phyloP scores from a whole-genome alignment of 2,888 invertebrate genomes.

The Agonum fuliginosum region DNA sequence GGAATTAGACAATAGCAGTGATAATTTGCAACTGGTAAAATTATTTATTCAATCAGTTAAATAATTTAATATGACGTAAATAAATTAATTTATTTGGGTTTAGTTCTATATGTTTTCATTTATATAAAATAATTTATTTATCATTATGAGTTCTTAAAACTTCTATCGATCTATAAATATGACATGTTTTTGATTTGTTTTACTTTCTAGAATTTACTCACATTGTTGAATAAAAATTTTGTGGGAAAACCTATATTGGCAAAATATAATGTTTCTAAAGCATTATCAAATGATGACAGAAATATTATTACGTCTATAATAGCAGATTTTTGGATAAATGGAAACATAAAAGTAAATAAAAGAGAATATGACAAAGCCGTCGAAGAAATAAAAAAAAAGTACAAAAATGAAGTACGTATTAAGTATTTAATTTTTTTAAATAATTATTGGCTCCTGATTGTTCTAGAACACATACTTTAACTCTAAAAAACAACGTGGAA shows the following conservation, averaged over 20 bases:
- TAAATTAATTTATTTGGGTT: too few relatives aligned
- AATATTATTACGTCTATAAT: not conserved
- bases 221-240: not conserved
- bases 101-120: too few relatives aligned
- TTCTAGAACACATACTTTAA: not conserved
- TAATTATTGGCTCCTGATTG: not conserved
- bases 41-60: too few relatives aligned
- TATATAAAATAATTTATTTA: too few relatives aligned
- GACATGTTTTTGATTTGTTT: not conserved
- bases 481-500: not conserved
- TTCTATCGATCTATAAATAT: too few relatives aligned
- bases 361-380: not conserved
- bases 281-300: not conserved
- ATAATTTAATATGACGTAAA: too few relatives aligned
- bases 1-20: too few relatives aligned
- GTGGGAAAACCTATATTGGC: not conserved
- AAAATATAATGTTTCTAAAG: not conserved
- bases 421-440: not conserved
- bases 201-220: not conserved
- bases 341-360: not conserved
- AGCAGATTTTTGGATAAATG: not conserved
- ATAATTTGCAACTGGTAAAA: too few relatives aligned
- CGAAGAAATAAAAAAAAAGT: not conserved
- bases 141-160: too few relatives aligned
- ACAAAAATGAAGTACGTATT: not conserved